phyloP scores from a whole-genome alignment of 2,113 vertebrate genomes.

The Centropus unirufus region DNA sequence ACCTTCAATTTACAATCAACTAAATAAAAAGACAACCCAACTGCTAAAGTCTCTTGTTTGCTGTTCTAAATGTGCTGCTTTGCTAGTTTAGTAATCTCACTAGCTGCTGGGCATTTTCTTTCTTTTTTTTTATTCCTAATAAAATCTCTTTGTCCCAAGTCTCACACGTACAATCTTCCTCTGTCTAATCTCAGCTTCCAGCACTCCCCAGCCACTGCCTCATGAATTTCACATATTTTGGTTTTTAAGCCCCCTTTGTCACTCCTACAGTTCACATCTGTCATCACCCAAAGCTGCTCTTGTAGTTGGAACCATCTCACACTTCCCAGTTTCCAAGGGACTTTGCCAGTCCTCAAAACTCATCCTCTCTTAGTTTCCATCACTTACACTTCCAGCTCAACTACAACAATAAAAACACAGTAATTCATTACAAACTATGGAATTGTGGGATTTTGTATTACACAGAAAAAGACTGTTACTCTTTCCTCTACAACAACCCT shows the following conservation, averaged over 20 bases:
- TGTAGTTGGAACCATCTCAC: neutral
- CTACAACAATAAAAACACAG: neutral
- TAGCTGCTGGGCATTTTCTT: neutral
- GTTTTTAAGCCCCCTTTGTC: neutral
- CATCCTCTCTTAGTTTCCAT: neutral
- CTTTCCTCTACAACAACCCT: neutral
- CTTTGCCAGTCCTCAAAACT: neutral
- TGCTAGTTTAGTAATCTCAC: neutral
- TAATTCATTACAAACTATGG: neutral
- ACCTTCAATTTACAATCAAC: neutral
- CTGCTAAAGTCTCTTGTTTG: neutral
- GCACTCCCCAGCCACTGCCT: neutral
- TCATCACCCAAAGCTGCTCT: neutral
- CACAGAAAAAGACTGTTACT: neutral
- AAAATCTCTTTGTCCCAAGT: neutral
- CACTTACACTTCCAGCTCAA: neutral
- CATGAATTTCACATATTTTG: neutral
- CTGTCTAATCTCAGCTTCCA: neutral
- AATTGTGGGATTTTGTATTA: neutral
- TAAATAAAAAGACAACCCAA: neutral
- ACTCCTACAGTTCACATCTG: neutral
- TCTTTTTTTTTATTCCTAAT: neutral
- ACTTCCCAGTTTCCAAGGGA: neutral
- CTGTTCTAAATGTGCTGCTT: neutral
- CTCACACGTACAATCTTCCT: neutral